Percentiles rank a stretch among this genome's conserved stretches.
phyloP scores from a whole-genome alignment of 2,888 invertebrate genomes.

The Myopa tessellatipennis region DNA sequence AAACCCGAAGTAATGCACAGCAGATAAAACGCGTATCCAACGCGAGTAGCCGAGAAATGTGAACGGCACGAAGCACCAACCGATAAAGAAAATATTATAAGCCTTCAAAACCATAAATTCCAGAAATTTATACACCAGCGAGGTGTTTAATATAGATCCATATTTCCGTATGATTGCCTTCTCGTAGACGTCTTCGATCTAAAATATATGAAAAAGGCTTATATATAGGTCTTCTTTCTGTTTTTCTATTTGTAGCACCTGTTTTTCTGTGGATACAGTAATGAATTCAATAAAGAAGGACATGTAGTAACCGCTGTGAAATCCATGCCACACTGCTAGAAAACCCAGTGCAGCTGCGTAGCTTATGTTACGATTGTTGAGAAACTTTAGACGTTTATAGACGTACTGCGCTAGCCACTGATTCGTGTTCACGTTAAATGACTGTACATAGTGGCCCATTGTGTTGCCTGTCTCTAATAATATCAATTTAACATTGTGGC shows the following conservation, averaged over 20 bases:
- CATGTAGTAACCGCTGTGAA: slow-evolving; percentile 93
- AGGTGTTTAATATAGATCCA: slow-evolving; percentile 53
- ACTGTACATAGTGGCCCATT: slow-evolving; percentile 87
- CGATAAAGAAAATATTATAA: slow-evolving; percentile 85
- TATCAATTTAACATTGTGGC: slow-evolving; percentile 86
- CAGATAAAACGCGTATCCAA: slow-evolving; percentile 75
- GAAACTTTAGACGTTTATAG: slow-evolving; percentile 91
- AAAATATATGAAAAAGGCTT: slow-evolving; percentile 16
- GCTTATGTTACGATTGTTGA: slow-evolving; percentile 84
- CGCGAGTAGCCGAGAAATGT: slow-evolving; percentile 76
- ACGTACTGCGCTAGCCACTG: slow-evolving; percentile 93
- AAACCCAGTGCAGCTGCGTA: slow-evolving; percentile 86
- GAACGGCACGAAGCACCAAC: slow-evolving; percentile 83
- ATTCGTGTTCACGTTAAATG: slow-evolving; percentile 97
- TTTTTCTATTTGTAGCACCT: slow-evolving; percentile 69
- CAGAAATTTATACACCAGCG: slow-evolving; percentile 60
- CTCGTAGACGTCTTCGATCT: slow-evolving; percentile 58
- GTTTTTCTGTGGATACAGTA: slow-evolving; percentile 86
- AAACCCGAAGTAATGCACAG: slow-evolving; percentile 78
- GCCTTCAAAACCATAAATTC: slow-evolving; percentile 74
- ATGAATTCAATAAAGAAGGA: slow-evolving; percentile 93
- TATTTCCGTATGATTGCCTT: slow-evolving; percentile 54
- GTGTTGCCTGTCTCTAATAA: slow-evolving; percentile 85
- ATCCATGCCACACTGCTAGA: slow-evolving; percentile 96
- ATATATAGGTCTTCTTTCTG: neutral